A percentile compares a stretch with the other conserved stretches of the same genome.
Evolutionary conservation across 2,888 invertebrate genomes (phyloP).

Genomic region (Carcina quercana): DNA sequence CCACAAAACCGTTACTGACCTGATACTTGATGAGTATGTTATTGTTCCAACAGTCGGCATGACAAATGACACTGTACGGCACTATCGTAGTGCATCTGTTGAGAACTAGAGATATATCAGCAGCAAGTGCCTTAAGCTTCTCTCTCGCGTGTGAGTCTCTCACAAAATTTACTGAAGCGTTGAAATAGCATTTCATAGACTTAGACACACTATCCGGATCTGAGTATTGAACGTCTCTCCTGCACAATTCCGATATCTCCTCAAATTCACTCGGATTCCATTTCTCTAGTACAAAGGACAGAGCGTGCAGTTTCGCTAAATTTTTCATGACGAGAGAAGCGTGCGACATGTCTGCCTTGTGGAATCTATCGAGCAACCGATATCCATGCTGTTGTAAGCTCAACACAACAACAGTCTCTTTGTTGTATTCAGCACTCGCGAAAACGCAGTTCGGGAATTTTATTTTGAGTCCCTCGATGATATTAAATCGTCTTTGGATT

Average conservation of each 20-base stretch:
- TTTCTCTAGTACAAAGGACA: slow-evolving; percentile 39
- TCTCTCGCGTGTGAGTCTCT: slow-evolving; percentile 27
- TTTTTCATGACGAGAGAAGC: slow-evolving; percentile 40
- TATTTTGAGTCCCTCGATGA: slow-evolving; percentile 49
- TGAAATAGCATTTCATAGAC: slow-evolving; percentile 37
- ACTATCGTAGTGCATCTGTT: slow-evolving; percentile 35
- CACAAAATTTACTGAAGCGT: slow-evolving; percentile 40
- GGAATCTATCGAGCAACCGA: slow-evolving; percentile 31
- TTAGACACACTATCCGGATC: slow-evolving; percentile 32
- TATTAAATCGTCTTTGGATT: slow-evolving; percentile 34
- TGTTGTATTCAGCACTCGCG: slow-evolving; percentile 32
- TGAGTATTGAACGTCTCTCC: slow-evolving; percentile 42
- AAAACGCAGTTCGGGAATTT: slow-evolving; percentile 46
- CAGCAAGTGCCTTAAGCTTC: slow-evolving; percentile 30
- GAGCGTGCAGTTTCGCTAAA: slow-evolving; percentile 49
- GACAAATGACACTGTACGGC: slow-evolving; percentile 40
- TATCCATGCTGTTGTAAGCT: slow-evolving; percentile 22
- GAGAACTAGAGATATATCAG: slow-evolving; percentile 34
- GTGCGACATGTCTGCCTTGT: slow-evolving; percentile 33
- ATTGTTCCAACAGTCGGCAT: slow-evolving; percentile 56
- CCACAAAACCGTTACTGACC: no score
- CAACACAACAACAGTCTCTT: slow-evolving; percentile 36
- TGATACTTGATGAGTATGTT: slow-evolving; percentile 43
- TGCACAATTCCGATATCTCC: slow-evolving; percentile 29
- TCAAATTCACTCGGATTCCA: slow-evolving; percentile 31